Evolutionary conservation across 2,113 vertebrate genomes (phyloP).

Genomic region (Eptesicus fuscus): DNA sequence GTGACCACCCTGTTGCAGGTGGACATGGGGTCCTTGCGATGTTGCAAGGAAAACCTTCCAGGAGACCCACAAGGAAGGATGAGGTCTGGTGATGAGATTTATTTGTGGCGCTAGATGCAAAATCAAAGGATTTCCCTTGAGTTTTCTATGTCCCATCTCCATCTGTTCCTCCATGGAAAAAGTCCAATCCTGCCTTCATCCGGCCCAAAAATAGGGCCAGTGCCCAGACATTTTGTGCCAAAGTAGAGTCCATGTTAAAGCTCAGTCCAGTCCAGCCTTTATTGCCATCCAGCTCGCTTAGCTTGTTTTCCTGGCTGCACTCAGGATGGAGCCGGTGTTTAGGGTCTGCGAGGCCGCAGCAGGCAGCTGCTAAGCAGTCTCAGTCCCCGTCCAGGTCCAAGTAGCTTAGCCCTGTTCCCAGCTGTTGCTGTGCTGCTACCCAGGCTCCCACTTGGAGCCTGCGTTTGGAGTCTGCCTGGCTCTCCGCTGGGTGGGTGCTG

Average conservation of each 20-base stretch:
- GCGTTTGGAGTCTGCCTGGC: not conserved
- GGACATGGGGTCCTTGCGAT: not conserved
- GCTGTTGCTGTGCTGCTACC: too few species aligned
- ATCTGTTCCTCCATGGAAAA: not conserved
- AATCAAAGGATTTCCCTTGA: not conserved
- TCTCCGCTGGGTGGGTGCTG: too few species aligned
- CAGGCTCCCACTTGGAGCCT: not conserved
- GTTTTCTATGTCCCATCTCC: not conserved
- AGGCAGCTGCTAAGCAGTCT: not conserved
- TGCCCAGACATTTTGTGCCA: not conserved
- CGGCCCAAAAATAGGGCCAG: not conserved
- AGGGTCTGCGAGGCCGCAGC: too few species aligned
- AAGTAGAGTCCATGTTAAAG: not conserved
- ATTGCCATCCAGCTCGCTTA: not conserved
- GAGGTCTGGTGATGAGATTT: not conserved
- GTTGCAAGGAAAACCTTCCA: not conserved
- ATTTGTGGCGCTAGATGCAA: not conserved
- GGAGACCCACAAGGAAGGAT: not conserved
- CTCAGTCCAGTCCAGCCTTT: not conserved
- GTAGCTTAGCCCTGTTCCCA: not conserved
- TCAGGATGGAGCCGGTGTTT: not conserved
- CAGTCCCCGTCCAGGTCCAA: too few species aligned
- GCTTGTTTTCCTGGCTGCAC: not conserved
- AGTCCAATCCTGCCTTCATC: not conserved
- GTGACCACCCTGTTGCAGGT: not conserved